Conservation (phyloP, 2,113 vertebrate species). For the Sterna hirundo region DNA sequence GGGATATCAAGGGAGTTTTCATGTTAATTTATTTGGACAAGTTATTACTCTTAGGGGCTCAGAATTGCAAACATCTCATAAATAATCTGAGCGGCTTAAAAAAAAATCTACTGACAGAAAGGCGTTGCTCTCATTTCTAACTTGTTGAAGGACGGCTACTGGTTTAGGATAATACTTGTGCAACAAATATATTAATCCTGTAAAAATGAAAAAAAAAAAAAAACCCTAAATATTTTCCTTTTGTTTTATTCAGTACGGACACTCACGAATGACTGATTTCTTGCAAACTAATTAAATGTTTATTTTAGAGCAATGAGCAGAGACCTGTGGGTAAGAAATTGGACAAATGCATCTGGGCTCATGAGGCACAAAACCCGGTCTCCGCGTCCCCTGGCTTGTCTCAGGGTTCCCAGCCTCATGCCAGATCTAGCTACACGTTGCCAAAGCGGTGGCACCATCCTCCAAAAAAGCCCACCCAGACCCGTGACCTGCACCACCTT, state of each 20-base stretch:
- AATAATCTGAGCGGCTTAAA: neutral
- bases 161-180: neutral
- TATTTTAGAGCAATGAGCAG: neutral
- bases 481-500: neutral
- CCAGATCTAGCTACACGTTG: too few relatives aligned
- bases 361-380: accelerated
- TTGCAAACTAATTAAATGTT: neutral
- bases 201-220: neutral
- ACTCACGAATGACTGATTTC: neutral
- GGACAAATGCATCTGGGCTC: accelerated
- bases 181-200: neutral
- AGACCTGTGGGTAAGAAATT: neutral
- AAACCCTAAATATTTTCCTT: neutral
- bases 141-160: neutral
- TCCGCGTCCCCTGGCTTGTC: neutral
- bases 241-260: neutral
- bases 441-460: neutral
- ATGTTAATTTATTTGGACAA: neutral
- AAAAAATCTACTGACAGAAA: neutral
- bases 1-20: neutral
- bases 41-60: neutral
- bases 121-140: neutral
- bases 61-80: neutral
- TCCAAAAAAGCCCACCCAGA: neutral
- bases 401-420: neutral